Percentiles rank a stretch among this genome's conserved stretches.
Conservation (phyloP, 2,888 invertebrate species). For the Troides aeacus region DNA sequence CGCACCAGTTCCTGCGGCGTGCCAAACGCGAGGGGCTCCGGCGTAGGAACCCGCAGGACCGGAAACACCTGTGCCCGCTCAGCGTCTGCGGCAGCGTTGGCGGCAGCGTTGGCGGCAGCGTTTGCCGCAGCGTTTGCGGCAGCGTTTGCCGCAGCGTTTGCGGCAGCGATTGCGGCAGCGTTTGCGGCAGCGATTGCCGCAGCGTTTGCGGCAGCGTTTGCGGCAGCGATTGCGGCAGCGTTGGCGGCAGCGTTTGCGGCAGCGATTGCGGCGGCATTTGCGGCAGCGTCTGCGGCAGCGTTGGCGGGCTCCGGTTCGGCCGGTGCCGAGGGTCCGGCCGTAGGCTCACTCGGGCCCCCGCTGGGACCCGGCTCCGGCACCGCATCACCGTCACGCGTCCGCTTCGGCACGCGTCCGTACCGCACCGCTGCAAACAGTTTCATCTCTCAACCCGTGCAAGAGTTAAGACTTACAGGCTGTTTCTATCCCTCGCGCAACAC, state of each 20-base stretch:
- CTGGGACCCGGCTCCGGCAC: constrained; percentile 42
- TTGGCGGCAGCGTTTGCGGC: no score
- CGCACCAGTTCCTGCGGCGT: constrained; percentile 62
- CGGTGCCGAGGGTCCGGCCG: constrained; percentile 21
- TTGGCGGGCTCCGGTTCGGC: constrained; percentile 32
- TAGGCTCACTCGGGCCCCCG: constrained; percentile 31
- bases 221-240: neutral
- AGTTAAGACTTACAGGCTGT: no score
- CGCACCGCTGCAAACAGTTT: constrained; percentile 86
- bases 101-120: constrained; percentile 33
- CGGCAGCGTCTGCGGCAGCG: constrained; percentile 20
- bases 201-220: constrained; percentile 36
- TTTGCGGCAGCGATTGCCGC: constrained; percentile 28
- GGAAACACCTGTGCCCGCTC: constrained; percentile 35
- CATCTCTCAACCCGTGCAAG: no score
- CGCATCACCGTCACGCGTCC: constrained; percentile 85
- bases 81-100: constrained; percentile 31
- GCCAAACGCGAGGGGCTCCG: neutral
- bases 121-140: constrained; percentile 36
- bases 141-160: constrained; percentile 22
- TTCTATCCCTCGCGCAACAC: no score
- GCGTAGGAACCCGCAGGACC: constrained; percentile 20
- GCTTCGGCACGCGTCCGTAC: constrained; percentile 97
- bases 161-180: neutral
- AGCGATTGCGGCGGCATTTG: constrained; percentile 23